These are phyloP conservation scores for Equus quagga DNA, from an alignment of 2,113 vertebrate species.

Conservation along the genomic window DNA sequence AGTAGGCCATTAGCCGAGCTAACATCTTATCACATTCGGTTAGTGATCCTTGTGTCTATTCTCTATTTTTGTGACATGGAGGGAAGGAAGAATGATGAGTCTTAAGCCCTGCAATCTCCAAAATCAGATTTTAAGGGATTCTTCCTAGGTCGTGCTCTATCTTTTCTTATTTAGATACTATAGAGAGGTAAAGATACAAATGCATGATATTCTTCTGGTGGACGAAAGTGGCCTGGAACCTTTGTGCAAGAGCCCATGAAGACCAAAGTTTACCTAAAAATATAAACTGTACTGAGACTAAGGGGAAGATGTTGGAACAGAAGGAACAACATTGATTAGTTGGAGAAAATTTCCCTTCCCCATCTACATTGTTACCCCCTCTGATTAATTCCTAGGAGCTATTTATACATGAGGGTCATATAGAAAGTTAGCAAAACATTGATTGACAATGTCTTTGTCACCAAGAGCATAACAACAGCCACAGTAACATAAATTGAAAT, in stretches of 20 bases:
- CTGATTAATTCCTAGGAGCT: not conserved
- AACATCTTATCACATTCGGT: constrained; percentile 53
- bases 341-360: not conserved
- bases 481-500: not conserved
- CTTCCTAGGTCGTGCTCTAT: not conserved
- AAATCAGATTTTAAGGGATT: not conserved
- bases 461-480: not conserved
- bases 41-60: constrained; percentile 45
- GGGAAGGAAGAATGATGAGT: constrained; percentile 12
- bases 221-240: not conserved
- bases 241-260: not conserved
- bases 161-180: not conserved
- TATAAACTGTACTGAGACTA: not conserved
- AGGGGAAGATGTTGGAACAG: not conserved
- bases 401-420: not conserved
- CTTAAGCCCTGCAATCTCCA: not conserved
- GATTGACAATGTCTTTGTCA: not conserved
- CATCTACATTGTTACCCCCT: not conserved
- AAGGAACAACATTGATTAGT: not conserved
- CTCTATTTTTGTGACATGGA: constrained; percentile 46
- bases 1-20: constrained; percentile 62
- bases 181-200: not conserved
- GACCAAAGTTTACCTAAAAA: not conserved
- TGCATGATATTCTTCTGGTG: not conserved
- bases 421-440: not conserved